These are phyloP conservation scores for Lithophane socia DNA, from an alignment of 2,888 invertebrate genomes.

Conservation along the genomic window DNA sequence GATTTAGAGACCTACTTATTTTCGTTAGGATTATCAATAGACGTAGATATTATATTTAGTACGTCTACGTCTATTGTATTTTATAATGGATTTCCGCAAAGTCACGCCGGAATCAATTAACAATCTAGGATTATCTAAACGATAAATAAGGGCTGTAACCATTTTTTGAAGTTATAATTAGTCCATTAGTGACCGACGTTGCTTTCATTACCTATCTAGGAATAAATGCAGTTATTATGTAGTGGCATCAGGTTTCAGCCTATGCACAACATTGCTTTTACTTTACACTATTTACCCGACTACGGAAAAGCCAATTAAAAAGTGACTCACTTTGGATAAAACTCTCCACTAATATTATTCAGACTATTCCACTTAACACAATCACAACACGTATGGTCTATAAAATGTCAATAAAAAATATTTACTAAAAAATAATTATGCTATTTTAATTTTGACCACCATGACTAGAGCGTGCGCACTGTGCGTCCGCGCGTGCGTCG, in stretches of 20 bases:
- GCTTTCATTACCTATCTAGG: too few species aligned
- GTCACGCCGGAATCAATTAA: too few species aligned
- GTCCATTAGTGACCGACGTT: too few species aligned
- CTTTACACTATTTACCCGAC: background rate
- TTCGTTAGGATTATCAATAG: background rate
- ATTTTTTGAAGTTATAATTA: too few species aligned
- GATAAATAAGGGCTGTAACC: background rate
- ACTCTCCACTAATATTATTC: background rate
- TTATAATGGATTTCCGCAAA: too few species aligned
- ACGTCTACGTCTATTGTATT: too few species aligned
- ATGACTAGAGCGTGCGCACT: slow-evolving; percentile 62
- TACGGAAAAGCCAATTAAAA: background rate
- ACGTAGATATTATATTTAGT: too few species aligned
- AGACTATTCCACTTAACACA: slow-evolving; percentile 19
- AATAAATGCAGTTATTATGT: background rate
- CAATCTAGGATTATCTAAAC: background rate
- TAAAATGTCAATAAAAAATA: slow-evolving; percentile 24
- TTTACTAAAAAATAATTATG: slow-evolving; percentile 10
- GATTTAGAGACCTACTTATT: background rate
- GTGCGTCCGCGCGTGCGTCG: slow-evolving; percentile 69
- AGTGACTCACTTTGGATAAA: slow-evolving; percentile 36
- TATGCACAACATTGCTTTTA: background rate
- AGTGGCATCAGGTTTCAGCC: background rate
- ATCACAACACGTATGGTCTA: slow-evolving; percentile 44
- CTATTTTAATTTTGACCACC: slow-evolving; percentile 38